Conservation (phyloP, 2,797 vertebrate species). For the Myotis pilosus region DNA sequence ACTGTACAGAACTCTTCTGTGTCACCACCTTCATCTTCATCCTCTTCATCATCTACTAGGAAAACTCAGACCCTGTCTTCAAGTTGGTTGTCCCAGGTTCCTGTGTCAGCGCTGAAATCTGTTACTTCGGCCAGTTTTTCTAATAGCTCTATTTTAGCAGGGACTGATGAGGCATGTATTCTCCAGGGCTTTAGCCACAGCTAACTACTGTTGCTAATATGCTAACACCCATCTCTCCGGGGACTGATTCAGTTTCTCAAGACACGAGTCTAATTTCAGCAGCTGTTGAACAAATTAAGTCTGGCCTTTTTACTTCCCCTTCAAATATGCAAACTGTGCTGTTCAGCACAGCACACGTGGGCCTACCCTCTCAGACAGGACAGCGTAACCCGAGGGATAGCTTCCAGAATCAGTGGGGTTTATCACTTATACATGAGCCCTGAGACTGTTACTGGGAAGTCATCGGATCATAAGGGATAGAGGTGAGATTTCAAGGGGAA, state of each 20-base stretch:
- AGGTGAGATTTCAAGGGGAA: slow-evolving; percentile 89
- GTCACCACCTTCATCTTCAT: slow-evolving; percentile 81
- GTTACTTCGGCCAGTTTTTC: slow-evolving; percentile 96
- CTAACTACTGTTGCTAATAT: slow-evolving; percentile 92
- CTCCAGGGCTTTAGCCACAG: slow-evolving; percentile 89
- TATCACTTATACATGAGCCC: slow-evolving; percentile 98
- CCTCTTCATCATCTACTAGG: slow-evolving; percentile 87
- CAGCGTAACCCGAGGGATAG: slow-evolving; percentile 97
- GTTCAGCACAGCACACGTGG: slow-evolving; percentile 88
- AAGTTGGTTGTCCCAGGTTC: slow-evolving; percentile 93
- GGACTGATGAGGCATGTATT: slow-evolving; percentile 87
- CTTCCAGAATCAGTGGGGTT: slow-evolving; percentile 99
- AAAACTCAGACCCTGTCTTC: slow-evolving; percentile 85
- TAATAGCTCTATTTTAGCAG: slow-evolving; percentile 92
- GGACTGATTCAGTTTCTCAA: slow-evolving; percentile 89
- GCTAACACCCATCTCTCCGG: slow-evolving; percentile 87
- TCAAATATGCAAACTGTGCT: slow-evolving; percentile 99
- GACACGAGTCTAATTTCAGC: slow-evolving; percentile 80
- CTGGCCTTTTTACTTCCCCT: slow-evolving; percentile 96
- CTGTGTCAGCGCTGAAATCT: slow-evolving; percentile 98
- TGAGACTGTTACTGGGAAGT: slow-evolving; percentile 83
- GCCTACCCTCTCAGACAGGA: slow-evolving; percentile 89
- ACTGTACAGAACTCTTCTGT: slow-evolving; percentile 87
- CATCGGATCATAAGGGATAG: slow-evolving; percentile 84
- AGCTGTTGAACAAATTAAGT: slow-evolving; percentile 91